Evolutionary conservation across 2,888 invertebrate species (phyloP).

Genomic region (Drosophila lacicola): DNA sequence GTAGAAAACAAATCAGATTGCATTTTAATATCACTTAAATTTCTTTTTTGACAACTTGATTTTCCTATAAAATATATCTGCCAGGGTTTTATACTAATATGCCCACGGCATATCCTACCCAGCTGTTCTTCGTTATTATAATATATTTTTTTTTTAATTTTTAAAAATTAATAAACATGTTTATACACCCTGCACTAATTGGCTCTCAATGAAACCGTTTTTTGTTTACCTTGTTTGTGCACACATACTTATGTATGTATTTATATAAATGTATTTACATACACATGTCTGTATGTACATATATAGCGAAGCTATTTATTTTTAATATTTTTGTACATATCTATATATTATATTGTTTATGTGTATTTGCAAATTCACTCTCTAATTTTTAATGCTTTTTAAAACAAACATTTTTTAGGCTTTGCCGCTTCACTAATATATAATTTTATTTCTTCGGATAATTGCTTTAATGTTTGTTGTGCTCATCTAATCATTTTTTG

Average conservation of each 20-base stretch:
- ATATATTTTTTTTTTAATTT: slow-evolving; percentile 21
- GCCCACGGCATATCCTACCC: slow-evolving; percentile 33
- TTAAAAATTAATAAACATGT: slow-evolving; percentile 64
- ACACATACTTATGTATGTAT: slow-evolving; percentile 29
- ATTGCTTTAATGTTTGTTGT: slow-evolving; percentile 21
- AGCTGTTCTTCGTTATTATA: slow-evolving; percentile 28
- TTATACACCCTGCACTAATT: slow-evolving; percentile 69
- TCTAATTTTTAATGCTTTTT: slow-evolving; percentile 43
- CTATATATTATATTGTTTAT: slow-evolving; percentile 12
- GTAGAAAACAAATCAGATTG: not conserved
- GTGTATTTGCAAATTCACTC: slow-evolving; percentile 18
- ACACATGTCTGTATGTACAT: slow-evolving; percentile 33
- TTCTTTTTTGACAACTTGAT: not conserved
- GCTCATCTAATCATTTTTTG: slow-evolving; percentile 16
- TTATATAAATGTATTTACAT: slow-evolving; percentile 4
- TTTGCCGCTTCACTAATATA: slow-evolving; percentile 40
- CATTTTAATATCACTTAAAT: too few species aligned
- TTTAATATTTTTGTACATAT: slow-evolving; percentile 13
- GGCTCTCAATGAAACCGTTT: slow-evolving; percentile 56
- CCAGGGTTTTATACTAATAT: slow-evolving; percentile 28
- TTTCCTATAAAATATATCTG: slow-evolving; percentile 17
- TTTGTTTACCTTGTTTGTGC: slow-evolving; percentile 25
- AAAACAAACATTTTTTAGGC: slow-evolving; percentile 12
- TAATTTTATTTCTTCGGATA: not conserved
- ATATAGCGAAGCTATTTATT: slow-evolving; percentile 22